phyloP scores from a whole-genome alignment of 2,888 invertebrate genomes.

The Malthinus seriepunctatus region DNA sequence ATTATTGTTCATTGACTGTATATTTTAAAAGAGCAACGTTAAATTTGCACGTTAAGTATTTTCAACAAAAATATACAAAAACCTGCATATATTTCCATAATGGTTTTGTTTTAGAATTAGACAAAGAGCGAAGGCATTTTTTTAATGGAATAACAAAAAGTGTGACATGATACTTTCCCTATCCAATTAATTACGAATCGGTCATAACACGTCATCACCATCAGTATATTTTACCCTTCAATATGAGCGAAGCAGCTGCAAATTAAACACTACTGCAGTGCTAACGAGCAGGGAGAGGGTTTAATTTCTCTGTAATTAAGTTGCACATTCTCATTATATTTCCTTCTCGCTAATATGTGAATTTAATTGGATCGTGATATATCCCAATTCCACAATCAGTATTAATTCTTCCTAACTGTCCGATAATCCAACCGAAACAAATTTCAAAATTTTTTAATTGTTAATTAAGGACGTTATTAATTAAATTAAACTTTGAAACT shows the following conservation, averaged over 20 bases:
- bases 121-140: neutral
- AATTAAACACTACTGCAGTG: conserved; percentile 28
- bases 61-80: neutral
- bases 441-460: neutral
- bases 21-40: conserved; percentile 19
- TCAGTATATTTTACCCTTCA: conserved; percentile 28
- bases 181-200: conserved; percentile 26
- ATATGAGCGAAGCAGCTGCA: conserved; percentile 30
- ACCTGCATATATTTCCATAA: neutral
- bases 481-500: conserved; percentile 14
- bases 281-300: conserved; percentile 31
- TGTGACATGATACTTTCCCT: neutral
- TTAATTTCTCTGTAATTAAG: conserved; percentile 31
- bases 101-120: neutral
- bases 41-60: conserved; percentile 8
- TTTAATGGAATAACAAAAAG: conserved; percentile 3
- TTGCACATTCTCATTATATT: conserved; percentile 30
- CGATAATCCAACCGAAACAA: neutral
- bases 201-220: conserved; percentile 27
- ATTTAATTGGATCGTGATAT: conserved; percentile 22
- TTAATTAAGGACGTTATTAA: conserved; percentile 10
- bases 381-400: conserved; percentile 20
- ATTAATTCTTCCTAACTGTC: neutral
- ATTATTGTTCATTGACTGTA: conserved; percentile 21
- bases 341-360: conserved; percentile 21